Evolutionary conservation across 2,888 invertebrate genomes (phyloP).

Genomic region (Gandaritis pyraliata): DNA sequence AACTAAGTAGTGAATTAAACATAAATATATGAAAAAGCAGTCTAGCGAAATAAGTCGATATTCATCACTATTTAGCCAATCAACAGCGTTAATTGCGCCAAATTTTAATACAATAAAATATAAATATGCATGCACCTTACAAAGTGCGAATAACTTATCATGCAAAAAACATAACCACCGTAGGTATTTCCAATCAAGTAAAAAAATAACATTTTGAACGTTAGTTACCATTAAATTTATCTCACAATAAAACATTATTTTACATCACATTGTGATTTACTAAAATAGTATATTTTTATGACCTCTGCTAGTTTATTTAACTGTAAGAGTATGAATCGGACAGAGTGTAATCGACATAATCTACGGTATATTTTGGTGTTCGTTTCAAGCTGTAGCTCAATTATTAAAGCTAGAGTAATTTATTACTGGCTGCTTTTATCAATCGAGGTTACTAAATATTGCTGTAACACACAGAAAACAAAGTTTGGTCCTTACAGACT

Average conservation of each 20-base stretch:
- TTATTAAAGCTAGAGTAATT: conserved; percentile 44
- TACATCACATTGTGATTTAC: conserved; percentile 80
- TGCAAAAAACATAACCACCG: conserved; percentile 67
- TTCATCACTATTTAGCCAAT: conserved; percentile 49
- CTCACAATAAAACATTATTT: conserved; percentile 74
- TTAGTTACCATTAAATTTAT: conserved; percentile 81
- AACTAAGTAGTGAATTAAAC: conserved; percentile 56
- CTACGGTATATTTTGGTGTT: conserved; percentile 38
- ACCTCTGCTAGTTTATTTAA: conserved; percentile 55
- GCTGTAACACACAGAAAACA: conserved; percentile 58
- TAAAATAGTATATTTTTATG: conserved; percentile 69
- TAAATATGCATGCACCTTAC: conserved; percentile 62
- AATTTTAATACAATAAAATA: conserved; percentile 53
- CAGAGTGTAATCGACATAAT: conserved; percentile 46
- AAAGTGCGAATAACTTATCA: conserved; percentile 71
- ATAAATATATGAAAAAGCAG: conserved; percentile 51
- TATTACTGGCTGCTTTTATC: conserved; percentile 51
- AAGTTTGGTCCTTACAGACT: conserved; percentile 79
- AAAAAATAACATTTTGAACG: conserved; percentile 79
- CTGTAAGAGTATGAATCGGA: conserved; percentile 50
- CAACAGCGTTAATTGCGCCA: conserved; percentile 51
- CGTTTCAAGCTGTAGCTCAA: conserved; percentile 49
- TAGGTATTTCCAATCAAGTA: conserved; percentile 68
- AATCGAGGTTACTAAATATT: conserved; percentile 50
- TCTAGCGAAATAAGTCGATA: conserved; percentile 54